Evolutionary conservation across 2,797 vertebrate genomes (phyloP), one percentile per base, ranked within the genome.

Genomic region (Rhyacichthys aspro): DNA sequence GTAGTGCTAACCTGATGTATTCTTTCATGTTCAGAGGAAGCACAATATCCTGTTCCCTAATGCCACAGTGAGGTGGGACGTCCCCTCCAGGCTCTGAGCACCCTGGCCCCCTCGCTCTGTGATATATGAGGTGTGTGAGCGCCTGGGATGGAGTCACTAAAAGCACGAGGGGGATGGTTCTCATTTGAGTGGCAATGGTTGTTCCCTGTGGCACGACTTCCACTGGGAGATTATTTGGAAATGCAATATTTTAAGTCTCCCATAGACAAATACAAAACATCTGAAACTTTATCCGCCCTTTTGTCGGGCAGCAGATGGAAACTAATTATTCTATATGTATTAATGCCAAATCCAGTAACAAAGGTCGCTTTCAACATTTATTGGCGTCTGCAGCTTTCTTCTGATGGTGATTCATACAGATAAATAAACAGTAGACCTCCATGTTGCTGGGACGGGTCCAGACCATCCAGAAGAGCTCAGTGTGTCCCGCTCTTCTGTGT

Each of bases 1-100:
- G 77, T 76, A 67, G 60, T 73, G 69, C 79, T 48, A 82, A 78
- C 76, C 83, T 82, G 74, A 89, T 88, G 86, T 89, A 84, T 89
- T 88, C 78, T 89, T 86, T 86, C 83, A 86, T 87, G 81, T 83
- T 79, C 66, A 53, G 82, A 87, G 90, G 90, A 91, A 92, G 79
- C 76, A 63, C 80, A 90, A 89, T 91, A 91, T 93, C 90, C 90
- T 90, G 86, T 92, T 91, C 79, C 86, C 78, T 81, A 84, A 80
- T 86, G 77, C 78, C 61, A 65, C 77, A 79, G 66, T 59, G 67
- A 81, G 77, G 79, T 78, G 63, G 60, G 70, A 63, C 49, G 70
- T 73, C 73, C 80, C 80, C 80, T 67, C 44, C 47, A 75, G 81
- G 77, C 69, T 67, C 77, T 43, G 63, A 72, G 70, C 59, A 60